Base-by-base conservation (phyloP, 2,113 vertebrate genomes). In the Cynoglossus semilaevis region DNA sequence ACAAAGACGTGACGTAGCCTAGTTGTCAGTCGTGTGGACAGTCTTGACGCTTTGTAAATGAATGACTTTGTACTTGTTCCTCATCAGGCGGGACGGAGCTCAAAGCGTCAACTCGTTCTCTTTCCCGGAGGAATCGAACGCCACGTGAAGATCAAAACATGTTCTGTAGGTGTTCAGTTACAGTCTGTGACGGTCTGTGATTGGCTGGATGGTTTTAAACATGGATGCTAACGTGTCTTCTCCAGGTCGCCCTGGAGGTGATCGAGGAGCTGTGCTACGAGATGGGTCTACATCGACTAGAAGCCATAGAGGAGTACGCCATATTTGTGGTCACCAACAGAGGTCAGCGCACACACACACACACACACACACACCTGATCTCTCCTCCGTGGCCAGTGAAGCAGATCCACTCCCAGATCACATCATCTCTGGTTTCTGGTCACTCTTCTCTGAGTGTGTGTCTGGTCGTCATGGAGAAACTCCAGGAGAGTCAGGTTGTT, bases 91-190 rank as follows among this genome's bases (percentile, higher is more conserved):
- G 96, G 97, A 46, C 92, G 97, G 54, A 99, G 95, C 51, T 95
- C 97, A 51, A 99, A 98, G 76, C 93, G 97, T 15, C 97, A 99
- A 86, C 90, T 98, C 70, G 94, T 98, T 63, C 93, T 98, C 66
- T 91, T 99, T 67, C 96, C 96, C 0, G 97, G 97, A 1, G 94
- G 94, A 72, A 91, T 96, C 0, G 96, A 99, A 69, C 91, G 92
- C 35, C 96, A 98, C 51, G 91, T 94, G 54, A 98, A 98, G 87
- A 96, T 99, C 84, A 98, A 93, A 87, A 98, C 94, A 0, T 96
- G 94, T 77, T 93, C 95, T 0, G 97, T 99, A 69, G 88, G 91
- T 87, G 14, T 58, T 51, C 9, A n/a, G 8, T 36, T 29, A 7
- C 54, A n/a, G 18, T 15, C 8, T 12, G 1, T 1, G 4, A 5